These are phyloP conservation scores for Podiceps cristatus DNA, from an alignment of 2,113 vertebrate genomes.

Conservation along the genomic window DNA sequence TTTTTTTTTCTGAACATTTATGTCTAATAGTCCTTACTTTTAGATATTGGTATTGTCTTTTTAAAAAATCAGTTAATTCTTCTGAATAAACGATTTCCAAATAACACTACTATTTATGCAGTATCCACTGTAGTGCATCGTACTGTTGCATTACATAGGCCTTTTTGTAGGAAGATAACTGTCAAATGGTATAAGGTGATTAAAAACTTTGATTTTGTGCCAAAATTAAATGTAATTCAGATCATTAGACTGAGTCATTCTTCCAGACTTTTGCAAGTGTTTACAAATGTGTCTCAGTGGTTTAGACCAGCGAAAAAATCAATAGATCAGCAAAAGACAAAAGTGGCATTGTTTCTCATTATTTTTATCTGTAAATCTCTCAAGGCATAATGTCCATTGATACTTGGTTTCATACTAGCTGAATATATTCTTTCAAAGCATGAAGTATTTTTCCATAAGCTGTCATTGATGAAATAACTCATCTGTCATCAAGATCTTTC, in stretches of 20 bases:
- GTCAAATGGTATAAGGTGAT: not conserved
- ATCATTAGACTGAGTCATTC: not conserved
- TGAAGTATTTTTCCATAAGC: not conserved
- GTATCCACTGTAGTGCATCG: fast-evolving
- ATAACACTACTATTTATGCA: not conserved
- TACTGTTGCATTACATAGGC: not conserved
- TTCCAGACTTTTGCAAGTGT: not conserved
- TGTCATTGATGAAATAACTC: not conserved
- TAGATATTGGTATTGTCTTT: not conserved
- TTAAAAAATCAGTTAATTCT: not conserved
- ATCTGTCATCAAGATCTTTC: not conserved
- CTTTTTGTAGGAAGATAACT: not conserved
- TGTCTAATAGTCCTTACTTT: not conserved
- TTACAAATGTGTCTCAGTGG: not conserved
- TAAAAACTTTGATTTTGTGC: not conserved
- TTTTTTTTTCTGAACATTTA: not conserved
- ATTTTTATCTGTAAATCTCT: not conserved
- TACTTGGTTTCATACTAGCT: not conserved
- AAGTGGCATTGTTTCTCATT: not conserved
- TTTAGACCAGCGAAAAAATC: not conserved
- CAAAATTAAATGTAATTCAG: not conserved
- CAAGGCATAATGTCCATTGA: not conserved
- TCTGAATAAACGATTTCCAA: not conserved
- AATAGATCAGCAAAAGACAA: not conserved
- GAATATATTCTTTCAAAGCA: not conserved